phyloP scores from a whole-genome alignment of 2,113 vertebrate genomes.

The Myiagra hebetior region DNA sequence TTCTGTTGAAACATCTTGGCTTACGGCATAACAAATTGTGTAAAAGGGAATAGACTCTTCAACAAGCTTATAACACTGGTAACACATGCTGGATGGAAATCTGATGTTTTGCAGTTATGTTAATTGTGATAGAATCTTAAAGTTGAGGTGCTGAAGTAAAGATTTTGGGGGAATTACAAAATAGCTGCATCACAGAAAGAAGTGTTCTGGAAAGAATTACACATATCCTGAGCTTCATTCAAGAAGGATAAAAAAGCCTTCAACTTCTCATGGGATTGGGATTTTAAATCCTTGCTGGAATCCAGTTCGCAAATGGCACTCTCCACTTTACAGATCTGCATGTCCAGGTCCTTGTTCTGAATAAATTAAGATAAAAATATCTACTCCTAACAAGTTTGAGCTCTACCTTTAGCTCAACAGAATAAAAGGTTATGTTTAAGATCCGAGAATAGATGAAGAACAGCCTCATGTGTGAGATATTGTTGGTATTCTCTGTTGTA shows the following conservation, averaged over 20 bases:
- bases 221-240: background rate
- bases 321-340: background rate
- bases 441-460: background rate
- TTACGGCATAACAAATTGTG: background rate
- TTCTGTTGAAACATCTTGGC: background rate
- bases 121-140: background rate
- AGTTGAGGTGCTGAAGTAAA: background rate
- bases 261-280: background rate
- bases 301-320: background rate
- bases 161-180: background rate
- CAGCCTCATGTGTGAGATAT: background rate
- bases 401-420: background rate
- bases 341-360: background rate
- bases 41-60: background rate
- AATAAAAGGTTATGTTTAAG: background rate
- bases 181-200: background rate
- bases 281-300: background rate
- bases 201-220: background rate
- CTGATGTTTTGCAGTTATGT: background rate
- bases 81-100: background rate
- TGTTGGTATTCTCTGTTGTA: background rate
- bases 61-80: background rate
- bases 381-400: background rate
- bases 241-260: background rate
- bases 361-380: background rate